Evolutionary conservation across 2,113 vertebrate species (phyloP), one percentile per base, ranked within the genome.

Genomic region (Mobula birostris): DNA sequence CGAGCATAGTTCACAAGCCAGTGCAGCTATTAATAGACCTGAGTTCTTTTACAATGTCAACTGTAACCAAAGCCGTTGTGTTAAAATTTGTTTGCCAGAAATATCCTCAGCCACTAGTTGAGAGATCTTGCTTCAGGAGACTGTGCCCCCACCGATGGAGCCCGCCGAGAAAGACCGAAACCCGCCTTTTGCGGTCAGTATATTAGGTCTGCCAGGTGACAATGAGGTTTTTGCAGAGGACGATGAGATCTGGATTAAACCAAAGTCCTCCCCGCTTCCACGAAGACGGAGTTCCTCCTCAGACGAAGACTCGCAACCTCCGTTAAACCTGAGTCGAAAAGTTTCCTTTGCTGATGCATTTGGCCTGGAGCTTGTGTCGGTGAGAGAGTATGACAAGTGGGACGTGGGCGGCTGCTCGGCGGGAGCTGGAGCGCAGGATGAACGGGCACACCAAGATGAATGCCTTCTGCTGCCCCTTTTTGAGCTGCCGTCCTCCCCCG

Each of bases 341-440:
- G 99, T 99, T 96, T 99, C 99, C 0, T 99, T 99, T 94, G 99
- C 99, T 15, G 99, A 99, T 95, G 97, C 97, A 0, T 98, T 99
- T 95, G 99, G 99, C 87, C 97, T 99, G 94, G 96, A 98, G 96
- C 97, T 99, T 94, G 99, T 99, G 82, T 99, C 98, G 1, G 97
- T 99, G 94, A 99, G 98, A 96, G 98, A 99, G 96, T 99, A 98
- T 3, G 96, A 99, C 95, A 96, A 94, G 80, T 97, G 96, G 95
- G 97, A 97, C 27, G 90, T 94, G 78, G 95, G 97, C 1, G 96
- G 80, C 94, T 66, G 91, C 94, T 95, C 95, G 88, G 95, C 95
- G 94, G 95, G 80, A 15, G 91, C 94, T 94, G 87, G 96, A 63
- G 74, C 40, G 80, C 96, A 95, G 56, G 95, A 94, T 7, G 96